Conservation (phyloP, 1,140 invertebrate genomes). For the Oedothorax gibbosus region DNA sequence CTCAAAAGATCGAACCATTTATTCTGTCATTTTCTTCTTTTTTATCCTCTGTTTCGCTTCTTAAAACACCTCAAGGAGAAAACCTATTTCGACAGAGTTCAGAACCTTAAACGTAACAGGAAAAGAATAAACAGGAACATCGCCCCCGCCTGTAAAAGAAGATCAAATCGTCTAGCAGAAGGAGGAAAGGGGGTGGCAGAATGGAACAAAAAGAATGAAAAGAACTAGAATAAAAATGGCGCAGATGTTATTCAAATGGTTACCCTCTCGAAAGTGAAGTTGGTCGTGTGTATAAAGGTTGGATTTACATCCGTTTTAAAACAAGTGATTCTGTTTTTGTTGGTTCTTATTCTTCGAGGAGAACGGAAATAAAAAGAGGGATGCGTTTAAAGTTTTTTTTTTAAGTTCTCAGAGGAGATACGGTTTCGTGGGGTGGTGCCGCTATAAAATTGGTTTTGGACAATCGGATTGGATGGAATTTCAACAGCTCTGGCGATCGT, state of each 20-base stretch:
- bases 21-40: conserved; percentile 17
- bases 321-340: conserved; percentile 30
- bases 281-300: conserved; percentile 33
- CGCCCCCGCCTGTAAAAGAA: conserved; percentile 18
- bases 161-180: conserved; percentile 46
- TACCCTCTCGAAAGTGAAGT: conserved; percentile 13
- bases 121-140: conserved; percentile 40
- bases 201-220: background rate
- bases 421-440: background rate
- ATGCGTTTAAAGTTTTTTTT: conserved; percentile 19
- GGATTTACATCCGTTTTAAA: conserved; percentile 55
- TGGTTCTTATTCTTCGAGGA: too few species aligned
- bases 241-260: conserved; percentile 57
- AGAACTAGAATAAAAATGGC: conserved; percentile 9
- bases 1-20: background rate
- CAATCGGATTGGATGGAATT: conserved; percentile 18
- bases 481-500: conserved; percentile 30
- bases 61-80: conserved; percentile 50
- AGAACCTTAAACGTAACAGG: conserved; percentile 44
- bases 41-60: conserved; percentile 36
- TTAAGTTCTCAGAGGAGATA: conserved; percentile 13
- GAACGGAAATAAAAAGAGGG: conserved; percentile 22
- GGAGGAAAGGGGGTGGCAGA: background rate
- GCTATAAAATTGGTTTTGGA: conserved; percentile 49
- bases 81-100: conserved; percentile 57